Base-by-base conservation (phyloP, 2,888 invertebrate species). In the Eremobia ochroleuca region DNA sequence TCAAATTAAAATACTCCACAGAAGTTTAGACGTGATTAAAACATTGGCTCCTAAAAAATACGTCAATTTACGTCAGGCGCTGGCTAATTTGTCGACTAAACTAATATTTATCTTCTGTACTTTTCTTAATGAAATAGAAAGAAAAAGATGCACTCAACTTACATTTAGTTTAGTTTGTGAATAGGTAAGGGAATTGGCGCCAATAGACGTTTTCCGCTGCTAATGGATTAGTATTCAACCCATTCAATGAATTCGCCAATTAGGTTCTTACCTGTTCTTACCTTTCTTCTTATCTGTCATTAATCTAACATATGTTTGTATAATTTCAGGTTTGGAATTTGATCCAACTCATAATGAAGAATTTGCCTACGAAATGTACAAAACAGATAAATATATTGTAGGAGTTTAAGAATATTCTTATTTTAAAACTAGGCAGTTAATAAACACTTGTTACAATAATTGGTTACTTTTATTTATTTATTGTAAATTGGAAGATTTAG, bases 311-410 rank as follows among this genome's bases (percentile, higher is more conserved):
- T 67, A n/a, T 28, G 8, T 68, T 68, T 82, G 9, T 62, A 31
- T 72, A 13, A 46, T 96, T 96, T 73, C 92, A 97, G 97, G 99
- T 25, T 92, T 99, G 61, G 98, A 98, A 92, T 97, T 96, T 92
- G 99, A 99, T 96, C 98, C 98, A 0, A 97, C 97, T 76, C 98
- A 99, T 89, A 97, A 94, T 0, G 99, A 99, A 97, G 97, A 98
- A 85, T 98, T 98, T 95, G 99, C 99, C 0, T 99, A 99, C 95
- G 99, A 99, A 97, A 98, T 98, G 98, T 99, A 99, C 94, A 97
- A 97, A 96, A 97, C 97, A 28, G 97, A 97, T 71, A 97, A 97
- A 92, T 98, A 97, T 90, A 98, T 98, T 90, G 98, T 97, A 82
- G 97, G 97, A 77, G 97, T 97, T 77, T 98, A 97, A n/a, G n/a